Percentiles rank a stretch among this genome's conserved stretches.
Evolutionary conservation across 2,888 invertebrate species (phyloP).

Genomic region (Syrphus vitripennis): DNA sequence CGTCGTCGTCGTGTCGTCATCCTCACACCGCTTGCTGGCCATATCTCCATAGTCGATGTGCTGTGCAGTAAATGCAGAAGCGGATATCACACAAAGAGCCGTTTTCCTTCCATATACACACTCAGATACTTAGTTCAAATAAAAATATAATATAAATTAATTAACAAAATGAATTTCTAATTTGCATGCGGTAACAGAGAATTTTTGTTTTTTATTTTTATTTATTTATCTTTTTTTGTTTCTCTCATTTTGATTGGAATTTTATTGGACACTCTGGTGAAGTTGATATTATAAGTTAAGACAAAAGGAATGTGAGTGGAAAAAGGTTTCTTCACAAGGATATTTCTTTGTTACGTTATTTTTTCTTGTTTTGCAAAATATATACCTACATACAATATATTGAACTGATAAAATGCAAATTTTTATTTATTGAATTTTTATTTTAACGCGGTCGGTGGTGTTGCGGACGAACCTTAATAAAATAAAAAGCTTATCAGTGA

Average conservation of each 20-base stretch:
- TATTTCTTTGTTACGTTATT: neutral
- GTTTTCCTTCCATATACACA: neutral
- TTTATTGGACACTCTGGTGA: conserved; percentile 41
- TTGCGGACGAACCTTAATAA: conserved; percentile 18
- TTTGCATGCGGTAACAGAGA: conserved; percentile 64
- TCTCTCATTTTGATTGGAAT: conserved; percentile 52
- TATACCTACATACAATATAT: no score
- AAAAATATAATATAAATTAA: conserved; percentile 71
- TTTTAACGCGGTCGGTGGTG: neutral
- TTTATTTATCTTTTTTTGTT: conserved; percentile 8
- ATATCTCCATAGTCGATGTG: conserved; percentile 31
- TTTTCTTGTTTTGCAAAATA: neutral
- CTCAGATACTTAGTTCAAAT: conserved; percentile 32
- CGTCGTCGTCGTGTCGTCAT: neutral
- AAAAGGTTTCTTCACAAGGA: conserved; percentile 42
- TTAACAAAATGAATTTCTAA: conserved; percentile 72
- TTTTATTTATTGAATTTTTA: conserved; percentile 42
- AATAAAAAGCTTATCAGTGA: conserved; percentile 60
- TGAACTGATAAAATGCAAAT: conserved; percentile 69
- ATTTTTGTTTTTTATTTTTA: conserved; percentile 25
- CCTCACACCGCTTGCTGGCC: no score
- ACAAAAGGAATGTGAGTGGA: conserved; percentile 26
- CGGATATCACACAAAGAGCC: conserved; percentile 42
- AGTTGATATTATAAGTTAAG: conserved; percentile 22
- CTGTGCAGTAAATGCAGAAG: conserved; percentile 20